Evolutionary conservation across 2,888 invertebrate species (phyloP), one percentile per base, ranked within the genome.

Genomic region (Carterocephalus palaemon): DNA sequence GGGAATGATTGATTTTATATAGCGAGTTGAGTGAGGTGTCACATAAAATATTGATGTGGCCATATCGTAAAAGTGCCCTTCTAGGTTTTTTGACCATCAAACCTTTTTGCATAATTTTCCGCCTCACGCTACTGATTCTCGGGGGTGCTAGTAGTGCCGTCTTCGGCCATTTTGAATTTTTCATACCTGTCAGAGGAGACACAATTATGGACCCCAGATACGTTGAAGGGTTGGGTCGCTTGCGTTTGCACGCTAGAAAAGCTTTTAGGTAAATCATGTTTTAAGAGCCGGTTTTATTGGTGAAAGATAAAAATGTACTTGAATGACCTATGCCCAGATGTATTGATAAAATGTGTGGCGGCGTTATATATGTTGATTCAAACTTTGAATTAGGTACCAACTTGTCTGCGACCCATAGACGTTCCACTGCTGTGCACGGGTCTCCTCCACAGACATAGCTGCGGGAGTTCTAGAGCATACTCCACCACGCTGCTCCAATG

Each of bases 101-200:
- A 61, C 69, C 72, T 77, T 67, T 76, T 73, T 77, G 74, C 78
- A 82, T 84, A 80, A 74, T 81, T 79, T 80, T 71, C 65, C 62
- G 65, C 63, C 53, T 64, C 60, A 55, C 59, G 58, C 70, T 71
- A 65, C 69, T 82, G 83, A 83, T 80, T 83, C 84, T 65, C 66
- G 40, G 36, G 69, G 69, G 64, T 61, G 58, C 32, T 5, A 7
- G 15, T n/a, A 15, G 28, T 31, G 36, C 23, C 23, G 53, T 48
- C 46, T 49, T 54, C 48, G 32, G 28, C 31, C 42, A 39, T 23
- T 13, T 50, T 59, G 50, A 34, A 42, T 42, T 34, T 42, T 42
- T 34, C 26, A 42, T 42, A 34, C 15, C 23, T 32, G 40, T 32
- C 40, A 20, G 23, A 13, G 8, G 8, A 32, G 32, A 41, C 41